A percentile compares a stretch with the other conserved stretches of the same genome.
Evolutionary conservation across 53 echinoderm and acorn worm genomes (phyloP).

Genomic region (Paelopatides confundens): DNA sequence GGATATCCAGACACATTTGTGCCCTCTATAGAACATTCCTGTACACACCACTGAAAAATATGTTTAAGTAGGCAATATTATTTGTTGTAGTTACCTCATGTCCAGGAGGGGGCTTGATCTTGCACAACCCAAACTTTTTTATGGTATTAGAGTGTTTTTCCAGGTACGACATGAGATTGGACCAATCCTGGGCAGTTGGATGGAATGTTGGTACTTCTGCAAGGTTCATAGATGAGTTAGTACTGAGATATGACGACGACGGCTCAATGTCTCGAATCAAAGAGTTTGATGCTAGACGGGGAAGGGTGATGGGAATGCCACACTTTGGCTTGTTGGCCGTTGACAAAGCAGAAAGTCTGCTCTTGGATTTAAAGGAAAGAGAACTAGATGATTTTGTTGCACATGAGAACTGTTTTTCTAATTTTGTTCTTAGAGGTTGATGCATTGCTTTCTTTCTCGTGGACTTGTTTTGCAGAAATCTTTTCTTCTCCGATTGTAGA

Average conservation of each 20-base stretch:
- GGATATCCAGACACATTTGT: no score
- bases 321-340: neutral
- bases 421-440: slow-evolving; percentile 6
- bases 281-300: slow-evolving; percentile 47
- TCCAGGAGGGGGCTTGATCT: slow-evolving; percentile 91
- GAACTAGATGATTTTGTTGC: neutral
- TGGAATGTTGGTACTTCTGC: slow-evolving; percentile 74
- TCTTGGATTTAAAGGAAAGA: slow-evolving; percentile 1
- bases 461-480: neutral
- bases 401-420: slow-evolving; percentile 33
- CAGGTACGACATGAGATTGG: slow-evolving; percentile 83
- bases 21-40: no score
- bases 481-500: neutral
- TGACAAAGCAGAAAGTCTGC: neutral
- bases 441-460: neutral
- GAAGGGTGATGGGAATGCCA: slow-evolving; percentile 6
- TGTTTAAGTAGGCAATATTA: no score
- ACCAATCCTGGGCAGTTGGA: slow-evolving; percentile 87
- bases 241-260: slow-evolving; percentile 56
- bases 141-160: slow-evolving; percentile 76
- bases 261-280: slow-evolving; percentile 30
- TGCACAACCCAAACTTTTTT: slow-evolving; percentile 87
- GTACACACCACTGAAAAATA: no score
- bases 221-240: slow-evolving; percentile 42
- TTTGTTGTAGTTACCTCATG: slow-evolving; percentile 77